A percentile compares a stretch with the other conserved stretches of the same genome.
Evolutionary conservation across 2,888 invertebrate species (phyloP).

Genomic region (Zygogramma bicolorata): DNA sequence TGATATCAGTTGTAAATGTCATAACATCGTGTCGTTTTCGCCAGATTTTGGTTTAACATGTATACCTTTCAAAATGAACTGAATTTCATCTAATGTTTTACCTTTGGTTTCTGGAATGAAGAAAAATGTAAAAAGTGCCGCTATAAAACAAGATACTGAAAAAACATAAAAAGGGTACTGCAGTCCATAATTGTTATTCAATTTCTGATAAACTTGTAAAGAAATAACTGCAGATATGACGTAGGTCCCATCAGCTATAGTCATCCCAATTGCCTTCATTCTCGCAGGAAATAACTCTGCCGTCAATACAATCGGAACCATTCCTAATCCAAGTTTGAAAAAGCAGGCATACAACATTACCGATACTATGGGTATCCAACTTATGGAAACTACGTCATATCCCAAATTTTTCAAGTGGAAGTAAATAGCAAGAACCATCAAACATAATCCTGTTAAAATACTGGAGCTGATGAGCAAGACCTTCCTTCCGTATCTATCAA

Average conservation of each 20-base stretch:
- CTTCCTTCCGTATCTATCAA: constrained; percentile 63
- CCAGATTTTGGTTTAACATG: neutral
- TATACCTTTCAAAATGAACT: constrained; percentile 60
- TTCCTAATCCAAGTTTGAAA: constrained; percentile 63
- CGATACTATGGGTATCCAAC: constrained; percentile 56
- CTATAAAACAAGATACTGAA: constrained; percentile 57
- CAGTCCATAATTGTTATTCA: constrained; percentile 55
- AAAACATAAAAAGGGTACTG: constrained; percentile 64
- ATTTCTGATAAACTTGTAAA: constrained; percentile 59
- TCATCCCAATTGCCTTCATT: constrained; percentile 65
- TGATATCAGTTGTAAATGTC: too few relatives aligned
- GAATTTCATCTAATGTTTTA: constrained; percentile 64
- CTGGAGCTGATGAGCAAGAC: constrained; percentile 59
- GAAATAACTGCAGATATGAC: constrained; percentile 60
- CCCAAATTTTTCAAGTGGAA: constrained; percentile 59
- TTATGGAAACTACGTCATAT: constrained; percentile 51
- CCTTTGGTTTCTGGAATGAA: constrained; percentile 64
- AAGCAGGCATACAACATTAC: constrained; percentile 55
- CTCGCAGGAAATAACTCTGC: constrained; percentile 65
- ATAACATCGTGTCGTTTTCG: neutral
- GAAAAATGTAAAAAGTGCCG: constrained; percentile 59
- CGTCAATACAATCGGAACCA: constrained; percentile 64
- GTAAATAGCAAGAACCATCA: constrained; percentile 61
- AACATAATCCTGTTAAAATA: constrained; percentile 59
- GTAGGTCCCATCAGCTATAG: constrained; percentile 62